Conservation (phyloP, 2,113 vertebrate species). For the Bos taurus region DNA sequence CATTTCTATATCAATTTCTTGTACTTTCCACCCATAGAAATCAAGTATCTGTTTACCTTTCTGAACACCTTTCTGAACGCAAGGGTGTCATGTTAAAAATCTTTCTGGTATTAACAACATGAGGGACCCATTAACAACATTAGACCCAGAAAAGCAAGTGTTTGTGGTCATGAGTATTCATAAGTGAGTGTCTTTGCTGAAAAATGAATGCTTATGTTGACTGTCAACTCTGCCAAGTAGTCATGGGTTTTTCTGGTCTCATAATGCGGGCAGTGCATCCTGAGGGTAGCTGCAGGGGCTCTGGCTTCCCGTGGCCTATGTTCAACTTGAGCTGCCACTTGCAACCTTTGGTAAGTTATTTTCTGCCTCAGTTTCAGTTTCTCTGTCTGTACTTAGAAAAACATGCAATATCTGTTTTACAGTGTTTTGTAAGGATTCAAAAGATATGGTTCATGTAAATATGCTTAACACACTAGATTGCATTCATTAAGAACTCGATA, state of each 20-base stretch:
- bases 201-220: not conserved
- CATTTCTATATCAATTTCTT: not conserved
- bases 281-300: not conserved
- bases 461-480: not conserved
- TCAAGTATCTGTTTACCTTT: not conserved
- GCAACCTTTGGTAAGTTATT: not conserved
- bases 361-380: not conserved
- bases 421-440: not conserved
- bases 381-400: not conserved
- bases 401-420: not conserved
- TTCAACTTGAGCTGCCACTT: not conserved
- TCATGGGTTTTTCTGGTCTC: not conserved
- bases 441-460: not conserved
- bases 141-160: not conserved
- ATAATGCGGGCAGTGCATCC: accelerated
- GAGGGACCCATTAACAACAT: not conserved
- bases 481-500: not conserved
- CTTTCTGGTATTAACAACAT: not conserved
- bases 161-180: not conserved
- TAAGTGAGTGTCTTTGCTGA: not conserved
- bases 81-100: not conserved
- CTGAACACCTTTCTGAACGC: not conserved
- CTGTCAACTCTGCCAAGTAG: too few species aligned
- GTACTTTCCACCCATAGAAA: not conserved
- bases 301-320: not conserved